phyloP scores from a whole-genome alignment of 2,888 invertebrate genomes.

The Drosophila paranaensis region DNA sequence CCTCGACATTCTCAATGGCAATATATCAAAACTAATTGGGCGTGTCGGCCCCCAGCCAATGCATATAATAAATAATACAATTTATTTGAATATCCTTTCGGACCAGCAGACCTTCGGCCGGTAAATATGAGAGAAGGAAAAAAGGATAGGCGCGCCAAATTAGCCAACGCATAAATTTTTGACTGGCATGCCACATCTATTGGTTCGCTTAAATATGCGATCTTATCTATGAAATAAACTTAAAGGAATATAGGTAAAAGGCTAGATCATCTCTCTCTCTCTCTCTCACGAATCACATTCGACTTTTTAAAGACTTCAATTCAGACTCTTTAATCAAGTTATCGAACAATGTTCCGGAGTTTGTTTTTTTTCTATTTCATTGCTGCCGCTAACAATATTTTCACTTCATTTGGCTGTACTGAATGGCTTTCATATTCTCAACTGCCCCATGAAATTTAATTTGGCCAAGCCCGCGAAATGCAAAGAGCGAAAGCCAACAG shows the following conservation, averaged over 20 bases:
- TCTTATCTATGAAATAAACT: slow-evolving; percentile 2
- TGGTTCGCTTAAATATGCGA: slow-evolving; percentile 32
- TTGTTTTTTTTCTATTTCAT: neutral
- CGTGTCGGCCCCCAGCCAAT: slow-evolving; percentile 40
- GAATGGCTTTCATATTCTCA: slow-evolving; percentile 26
- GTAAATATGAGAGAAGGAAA: neutral
- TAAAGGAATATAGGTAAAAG: neutral
- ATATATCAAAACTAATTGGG: slow-evolving; percentile 69
- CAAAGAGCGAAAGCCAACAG: neutral
- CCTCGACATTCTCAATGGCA: slow-evolving; percentile 9
- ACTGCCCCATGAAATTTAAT: slow-evolving; percentile 39
- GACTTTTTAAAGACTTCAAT: no score
- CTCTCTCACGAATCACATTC: neutral
- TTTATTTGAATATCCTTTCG: slow-evolving; percentile 43
- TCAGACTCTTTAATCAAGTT: neutral
- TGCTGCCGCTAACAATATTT: slow-evolving; percentile 1
- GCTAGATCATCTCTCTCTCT: no score
- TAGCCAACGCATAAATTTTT: slow-evolving; percentile 28
- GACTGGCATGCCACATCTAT: slow-evolving; percentile 25
- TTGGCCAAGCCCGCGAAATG: slow-evolving; percentile 27
- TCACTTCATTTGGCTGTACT: slow-evolving; percentile 11
- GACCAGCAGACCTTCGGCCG: no score
- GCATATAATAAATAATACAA: slow-evolving; percentile 50
- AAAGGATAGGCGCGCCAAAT: slow-evolving; percentile 28
- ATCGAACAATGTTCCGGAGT: neutral